A percentile compares a stretch with the other conserved stretches of the same genome.
Conservation (phyloP, 2,888 invertebrate genomes). For the Mechanitis mazaeus region DNA sequence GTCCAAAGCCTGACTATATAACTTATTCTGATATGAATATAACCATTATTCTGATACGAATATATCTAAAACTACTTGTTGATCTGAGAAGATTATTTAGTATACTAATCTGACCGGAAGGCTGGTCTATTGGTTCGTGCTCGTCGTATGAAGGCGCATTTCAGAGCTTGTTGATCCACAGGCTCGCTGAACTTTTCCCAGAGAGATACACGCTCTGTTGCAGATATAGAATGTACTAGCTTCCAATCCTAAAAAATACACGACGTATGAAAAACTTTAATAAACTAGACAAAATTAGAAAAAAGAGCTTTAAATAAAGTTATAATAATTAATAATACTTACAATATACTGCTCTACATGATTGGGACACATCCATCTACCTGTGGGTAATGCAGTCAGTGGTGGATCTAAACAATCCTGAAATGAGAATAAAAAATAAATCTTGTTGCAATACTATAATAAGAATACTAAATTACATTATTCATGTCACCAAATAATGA, state of each 20-base stretch:
- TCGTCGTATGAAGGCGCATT: slow-evolving; percentile 90
- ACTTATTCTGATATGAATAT: too few species aligned
- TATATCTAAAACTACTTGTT: too few species aligned
- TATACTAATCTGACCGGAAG: slow-evolving; percentile 73
- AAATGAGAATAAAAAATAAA: slow-evolving; percentile 30
- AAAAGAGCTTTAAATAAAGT: background rate
- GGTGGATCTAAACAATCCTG: slow-evolving; percentile 96
- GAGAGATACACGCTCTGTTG: slow-evolving; percentile 90
- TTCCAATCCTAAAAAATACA: slow-evolving; percentile 81
- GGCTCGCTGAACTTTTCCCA: slow-evolving; percentile 91
- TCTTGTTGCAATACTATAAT: background rate
- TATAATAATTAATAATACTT: slow-evolving; percentile 43
- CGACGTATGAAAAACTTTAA: background rate
- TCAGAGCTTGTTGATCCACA: slow-evolving; percentile 90
- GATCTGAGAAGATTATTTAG: too few species aligned
- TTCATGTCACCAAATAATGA: background rate
- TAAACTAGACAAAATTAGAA: too few species aligned
- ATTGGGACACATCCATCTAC: slow-evolving; percentile 98
- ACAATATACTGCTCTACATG: slow-evolving; percentile 94
- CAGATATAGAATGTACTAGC: slow-evolving; percentile 86
- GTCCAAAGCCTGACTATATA: too few species aligned
- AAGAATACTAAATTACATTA: background rate
- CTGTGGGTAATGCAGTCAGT: slow-evolving; percentile 89
- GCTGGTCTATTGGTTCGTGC: slow-evolving; percentile 84
- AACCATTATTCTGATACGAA: too few species aligned